Evolutionary conservation across 2,797 vertebrate species (phyloP).

Genomic region (Arctocebus calabarensis): DNA sequence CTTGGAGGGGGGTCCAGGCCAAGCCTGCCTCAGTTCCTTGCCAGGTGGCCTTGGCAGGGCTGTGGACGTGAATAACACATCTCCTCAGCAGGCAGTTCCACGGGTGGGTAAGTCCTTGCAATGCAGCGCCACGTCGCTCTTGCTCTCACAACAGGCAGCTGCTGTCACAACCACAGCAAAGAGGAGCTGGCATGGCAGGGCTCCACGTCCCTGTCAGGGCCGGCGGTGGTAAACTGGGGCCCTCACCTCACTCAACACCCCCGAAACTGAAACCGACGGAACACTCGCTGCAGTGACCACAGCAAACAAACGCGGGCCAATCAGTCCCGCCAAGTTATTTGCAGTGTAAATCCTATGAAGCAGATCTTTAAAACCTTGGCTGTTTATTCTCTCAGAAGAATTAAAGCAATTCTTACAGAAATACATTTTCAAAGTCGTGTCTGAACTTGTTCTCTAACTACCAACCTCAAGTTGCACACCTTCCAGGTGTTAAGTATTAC

Average conservation of each 20-base stretch:
- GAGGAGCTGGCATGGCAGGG: background rate
- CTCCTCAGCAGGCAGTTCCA: background rate
- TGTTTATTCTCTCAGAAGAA: background rate
- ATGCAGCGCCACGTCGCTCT: fast-evolving
- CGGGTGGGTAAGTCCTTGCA: background rate
- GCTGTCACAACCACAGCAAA: fast-evolving
- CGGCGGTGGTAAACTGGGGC: background rate
- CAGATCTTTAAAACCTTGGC: background rate
- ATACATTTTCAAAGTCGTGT: background rate
- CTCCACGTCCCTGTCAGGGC: background rate
- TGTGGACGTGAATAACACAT: too few relatives aligned
- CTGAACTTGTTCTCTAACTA: background rate
- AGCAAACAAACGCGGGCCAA: background rate
- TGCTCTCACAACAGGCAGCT: fast-evolving
- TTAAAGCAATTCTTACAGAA: background rate
- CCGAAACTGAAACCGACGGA: fast-evolving
- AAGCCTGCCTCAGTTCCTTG: background rate
- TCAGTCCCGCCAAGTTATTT: background rate
- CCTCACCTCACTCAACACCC: background rate
- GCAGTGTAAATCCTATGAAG: background rate
- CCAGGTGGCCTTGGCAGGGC: background rate
- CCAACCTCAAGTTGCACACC: background rate
- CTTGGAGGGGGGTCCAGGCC: fast-evolving
- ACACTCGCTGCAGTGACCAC: fast-evolving
- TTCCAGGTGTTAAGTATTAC: background rate